phyloP scores from a whole-genome alignment of 2,113 vertebrate genomes.

The Pantherophis guttatus region DNA sequence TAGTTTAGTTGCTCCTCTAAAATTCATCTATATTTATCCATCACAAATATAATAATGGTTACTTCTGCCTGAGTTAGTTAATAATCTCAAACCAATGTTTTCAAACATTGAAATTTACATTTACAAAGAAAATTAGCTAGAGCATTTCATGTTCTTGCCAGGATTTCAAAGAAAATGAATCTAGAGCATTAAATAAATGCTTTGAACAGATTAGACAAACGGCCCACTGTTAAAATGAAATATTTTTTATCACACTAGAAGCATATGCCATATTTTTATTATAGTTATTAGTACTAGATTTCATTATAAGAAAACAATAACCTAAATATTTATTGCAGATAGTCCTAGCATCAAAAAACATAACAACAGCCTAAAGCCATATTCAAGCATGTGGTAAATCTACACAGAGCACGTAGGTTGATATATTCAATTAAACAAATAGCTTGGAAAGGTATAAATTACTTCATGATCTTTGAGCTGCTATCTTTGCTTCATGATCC shows the following conservation, averaged over 20 bases:
- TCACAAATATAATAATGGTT: slow-evolving; percentile 40
- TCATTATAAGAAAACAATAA: not conserved
- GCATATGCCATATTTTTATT: not conserved
- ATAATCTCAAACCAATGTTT: slow-evolving; percentile 31
- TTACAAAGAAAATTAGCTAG: slow-evolving; percentile 10
- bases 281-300: not conserved
- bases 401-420: not conserved
- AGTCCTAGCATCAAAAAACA: not conserved
- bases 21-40: slow-evolving; percentile 34
- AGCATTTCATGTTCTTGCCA: slow-evolving; percentile 23
- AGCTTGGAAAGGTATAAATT: not conserved
- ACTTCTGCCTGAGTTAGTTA: slow-evolving; percentile 35
- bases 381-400: not conserved
- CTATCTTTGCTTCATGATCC: not conserved
- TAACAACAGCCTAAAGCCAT: not conserved
- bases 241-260: not conserved
- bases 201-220: not conserved
- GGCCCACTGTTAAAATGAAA: not conserved
- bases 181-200: not conserved
- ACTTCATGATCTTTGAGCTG: not conserved
- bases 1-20: slow-evolving; percentile 50
- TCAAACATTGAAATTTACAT: slow-evolving; percentile 33
- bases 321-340: not conserved
- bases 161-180: slow-evolving; percentile 19
- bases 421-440: not conserved